Conservation (phyloP, 2,888 invertebrate species). For the Lycophotia porphyrea region DNA sequence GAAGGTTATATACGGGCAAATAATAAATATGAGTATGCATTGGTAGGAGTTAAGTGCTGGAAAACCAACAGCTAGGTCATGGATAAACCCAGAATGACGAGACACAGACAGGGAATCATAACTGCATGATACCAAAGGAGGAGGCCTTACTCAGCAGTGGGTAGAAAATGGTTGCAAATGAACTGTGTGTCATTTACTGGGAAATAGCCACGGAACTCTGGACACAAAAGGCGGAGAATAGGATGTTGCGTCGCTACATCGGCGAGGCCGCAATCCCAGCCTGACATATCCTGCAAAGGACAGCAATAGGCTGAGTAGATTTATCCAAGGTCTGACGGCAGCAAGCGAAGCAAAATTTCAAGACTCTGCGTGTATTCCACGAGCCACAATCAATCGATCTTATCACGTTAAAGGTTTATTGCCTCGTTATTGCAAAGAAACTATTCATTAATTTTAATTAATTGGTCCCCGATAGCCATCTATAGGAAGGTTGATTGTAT, state of each 20-base stretch:
- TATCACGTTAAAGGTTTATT: conserved; percentile 30
- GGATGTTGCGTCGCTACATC: neutral
- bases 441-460: conserved; percentile 46
- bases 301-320: neutral
- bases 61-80: neutral
- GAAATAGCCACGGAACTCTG: neutral
- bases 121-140: neutral
- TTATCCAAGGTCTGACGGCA: neutral
- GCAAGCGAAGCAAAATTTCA: neutral
- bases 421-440: conserved; percentile 30
- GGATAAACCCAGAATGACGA: neutral
- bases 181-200: neutral
- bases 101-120: neutral
- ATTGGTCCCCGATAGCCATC: conserved; percentile 27
- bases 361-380: conserved; percentile 5
- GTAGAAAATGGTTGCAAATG: neutral
- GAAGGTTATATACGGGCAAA: too few relatives aligned
- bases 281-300: neutral
- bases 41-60: neutral
- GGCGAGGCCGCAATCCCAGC: neutral
- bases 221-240: neutral
- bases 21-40: neutral
- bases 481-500: conserved; percentile 10
- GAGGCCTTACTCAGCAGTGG: neutral
- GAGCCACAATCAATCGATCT: conserved; percentile 17